Conservation (phyloP, 2,888 invertebrate species). For the Sisyra terminalis region DNA sequence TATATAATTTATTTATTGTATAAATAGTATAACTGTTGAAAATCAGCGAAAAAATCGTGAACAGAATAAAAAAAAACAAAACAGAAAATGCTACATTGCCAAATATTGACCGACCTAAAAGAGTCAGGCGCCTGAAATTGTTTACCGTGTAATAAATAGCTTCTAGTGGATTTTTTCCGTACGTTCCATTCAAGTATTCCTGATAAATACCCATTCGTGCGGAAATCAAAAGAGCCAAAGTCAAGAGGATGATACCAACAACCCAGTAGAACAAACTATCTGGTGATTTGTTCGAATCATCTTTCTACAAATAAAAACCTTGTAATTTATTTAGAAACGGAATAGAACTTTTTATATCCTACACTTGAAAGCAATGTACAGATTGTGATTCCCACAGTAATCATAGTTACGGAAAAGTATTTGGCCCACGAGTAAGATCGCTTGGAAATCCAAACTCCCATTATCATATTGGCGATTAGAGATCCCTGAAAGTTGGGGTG, state of each 20-base stretch:
- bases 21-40: too few relatives aligned
- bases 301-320: background rate
- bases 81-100: too few relatives aligned
- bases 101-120: too few relatives aligned
- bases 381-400: conserved; percentile 78
- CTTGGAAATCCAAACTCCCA: conserved; percentile 81
- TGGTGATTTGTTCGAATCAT: conserved; percentile 1
- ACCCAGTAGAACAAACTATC: conserved; percentile 45
- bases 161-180: conserved; percentile 86
- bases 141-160: conserved; percentile 67
- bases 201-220: conserved; percentile 89
- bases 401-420: conserved; percentile 82
- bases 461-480: conserved; percentile 88
- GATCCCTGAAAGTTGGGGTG: conserved; percentile 78
- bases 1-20: too few relatives aligned
- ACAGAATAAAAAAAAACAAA: too few relatives aligned
- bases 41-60: too few relatives aligned
- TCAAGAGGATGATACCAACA: conserved; percentile 64
- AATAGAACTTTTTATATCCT: conserved; percentile 21
- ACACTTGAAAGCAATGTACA: conserved; percentile 80
- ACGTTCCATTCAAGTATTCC: conserved; percentile 63
- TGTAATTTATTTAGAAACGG: conserved; percentile 13
- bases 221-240: conserved; percentile 78
- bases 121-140: background rate
- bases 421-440: conserved; percentile 68